Percentiles rank a stretch among this genome's conserved stretches.
These are phyloP conservation scores for Drosophila prolongata DNA, from an alignment of 2,888 invertebrate genomes.

Conservation along the genomic window DNA sequence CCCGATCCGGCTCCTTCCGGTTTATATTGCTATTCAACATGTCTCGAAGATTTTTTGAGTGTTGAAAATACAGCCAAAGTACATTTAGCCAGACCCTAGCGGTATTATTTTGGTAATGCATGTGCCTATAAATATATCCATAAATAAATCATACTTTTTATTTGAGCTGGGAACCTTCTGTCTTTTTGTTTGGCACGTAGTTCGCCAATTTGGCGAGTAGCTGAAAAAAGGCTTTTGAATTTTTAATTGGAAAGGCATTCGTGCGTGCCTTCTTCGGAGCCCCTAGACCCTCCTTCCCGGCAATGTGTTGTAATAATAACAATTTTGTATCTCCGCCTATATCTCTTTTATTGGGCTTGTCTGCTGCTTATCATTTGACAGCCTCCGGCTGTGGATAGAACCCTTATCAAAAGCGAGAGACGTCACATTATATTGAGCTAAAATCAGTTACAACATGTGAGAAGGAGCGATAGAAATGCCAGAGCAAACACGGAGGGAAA, in stretches of 20 bases:
- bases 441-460: constrained; percentile 57
- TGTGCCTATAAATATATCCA: constrained; percentile 20
- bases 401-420: constrained; percentile 68
- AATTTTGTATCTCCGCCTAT: constrained; percentile 12
- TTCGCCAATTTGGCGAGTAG: constrained; percentile 37
- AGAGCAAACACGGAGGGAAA: constrained; percentile 7
- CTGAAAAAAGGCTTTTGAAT: constrained; percentile 40
- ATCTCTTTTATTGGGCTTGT: constrained; percentile 33
- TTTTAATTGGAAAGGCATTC: constrained; percentile 39
- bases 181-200: constrained; percentile 37
- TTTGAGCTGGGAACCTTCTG: constrained; percentile 21
- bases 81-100: too few species aligned
- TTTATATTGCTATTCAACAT: too few species aligned
- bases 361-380: constrained; percentile 42
- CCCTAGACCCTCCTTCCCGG: neutral
- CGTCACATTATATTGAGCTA: constrained; percentile 68
- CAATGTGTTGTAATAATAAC: constrained; percentile 36
- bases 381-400: constrained; percentile 15
- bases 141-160: constrained; percentile 27
- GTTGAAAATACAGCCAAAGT: neutral
- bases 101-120: neutral
- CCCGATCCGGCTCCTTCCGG: too few species aligned
- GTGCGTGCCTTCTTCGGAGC: constrained; percentile 4
- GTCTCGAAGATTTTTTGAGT: neutral
- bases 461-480: constrained; percentile 9